These are phyloP conservation scores for Philereme vetulata DNA, from an alignment of 2,888 invertebrate genomes.

Conservation along the genomic window DNA sequence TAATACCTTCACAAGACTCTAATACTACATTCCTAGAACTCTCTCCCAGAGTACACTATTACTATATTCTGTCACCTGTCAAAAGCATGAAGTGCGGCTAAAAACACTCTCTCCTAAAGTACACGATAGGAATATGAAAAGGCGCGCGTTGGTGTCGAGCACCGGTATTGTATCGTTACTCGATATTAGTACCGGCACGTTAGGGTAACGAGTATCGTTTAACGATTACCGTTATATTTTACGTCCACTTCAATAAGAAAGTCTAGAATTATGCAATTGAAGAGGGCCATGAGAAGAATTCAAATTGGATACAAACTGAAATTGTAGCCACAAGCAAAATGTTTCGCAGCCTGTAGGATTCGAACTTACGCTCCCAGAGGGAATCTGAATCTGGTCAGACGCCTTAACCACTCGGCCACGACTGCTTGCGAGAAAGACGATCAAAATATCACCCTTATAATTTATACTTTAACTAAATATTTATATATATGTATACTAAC, in stretches of 20 bases:
- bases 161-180: conserved; percentile 35
- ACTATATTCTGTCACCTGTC: background rate
- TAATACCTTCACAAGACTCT: no score
- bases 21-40: no score
- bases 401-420: conserved; percentile 95
- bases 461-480: no score
- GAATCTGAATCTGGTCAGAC: conserved; percentile 83
- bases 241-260: conserved; percentile 50
- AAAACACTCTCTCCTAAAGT: conserved; percentile 5
- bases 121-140: conserved; percentile 15
- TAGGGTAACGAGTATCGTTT: conserved; percentile 53
- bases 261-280: conserved; percentile 37
- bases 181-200: conserved; percentile 42
- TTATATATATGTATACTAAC: no score
- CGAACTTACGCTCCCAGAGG: no score
- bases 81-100: no score
- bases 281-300: conserved; percentile 37
- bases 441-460: no score
- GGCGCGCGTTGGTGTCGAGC: conserved; percentile 28
- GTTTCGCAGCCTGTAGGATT: background rate
- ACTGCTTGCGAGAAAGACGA: conserved; percentile 76
- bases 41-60: no score
- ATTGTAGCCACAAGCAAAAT: conserved; percentile 4
- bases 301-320: conserved; percentile 22
- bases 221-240: conserved; percentile 55